phyloP scores from a whole-genome alignment of 2,888 invertebrate genomes.

The Mystacides longicornis region DNA sequence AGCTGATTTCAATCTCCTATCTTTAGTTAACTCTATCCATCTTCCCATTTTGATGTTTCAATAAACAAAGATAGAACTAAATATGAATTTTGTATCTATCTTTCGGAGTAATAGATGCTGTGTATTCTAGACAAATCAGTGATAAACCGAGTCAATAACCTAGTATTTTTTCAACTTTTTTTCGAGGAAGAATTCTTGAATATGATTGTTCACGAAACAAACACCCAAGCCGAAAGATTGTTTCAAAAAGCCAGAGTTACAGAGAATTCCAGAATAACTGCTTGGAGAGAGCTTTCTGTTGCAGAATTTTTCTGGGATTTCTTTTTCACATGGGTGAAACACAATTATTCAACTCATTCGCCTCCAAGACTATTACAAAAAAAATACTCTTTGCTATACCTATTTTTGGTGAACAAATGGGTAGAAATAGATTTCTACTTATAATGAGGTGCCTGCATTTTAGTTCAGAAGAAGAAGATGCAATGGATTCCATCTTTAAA shows the following conservation, averaged over 20 bases:
- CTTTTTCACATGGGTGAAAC: conserved; percentile 34
- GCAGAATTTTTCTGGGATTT: conserved; percentile 33
- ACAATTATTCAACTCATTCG: conserved; percentile 30
- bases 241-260: conserved; percentile 4
- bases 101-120: no score
- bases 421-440: conserved; percentile 31
- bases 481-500: conserved; percentile 30
- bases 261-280: conserved; percentile 26
- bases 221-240: neutral
- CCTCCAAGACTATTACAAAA: conserved; percentile 33
- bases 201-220: neutral
- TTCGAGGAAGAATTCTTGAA: neutral
- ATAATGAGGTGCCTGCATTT: conserved; percentile 33
- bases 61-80: no score
- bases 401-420: conserved; percentile 31
- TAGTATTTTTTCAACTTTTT: neutral
- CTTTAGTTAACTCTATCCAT: no score
- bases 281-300: conserved; percentile 29
- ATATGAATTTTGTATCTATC: no score
- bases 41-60: no score
- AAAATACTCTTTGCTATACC: conserved; percentile 31
- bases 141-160: no score
- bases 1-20: no score
- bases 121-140: no score
- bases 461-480: conserved; percentile 25